A percentile compares a stretch with the other conserved stretches of the same genome.
Conservation (phyloP, 2,797 vertebrate species). For the Sciurus vulgaris region DNA sequence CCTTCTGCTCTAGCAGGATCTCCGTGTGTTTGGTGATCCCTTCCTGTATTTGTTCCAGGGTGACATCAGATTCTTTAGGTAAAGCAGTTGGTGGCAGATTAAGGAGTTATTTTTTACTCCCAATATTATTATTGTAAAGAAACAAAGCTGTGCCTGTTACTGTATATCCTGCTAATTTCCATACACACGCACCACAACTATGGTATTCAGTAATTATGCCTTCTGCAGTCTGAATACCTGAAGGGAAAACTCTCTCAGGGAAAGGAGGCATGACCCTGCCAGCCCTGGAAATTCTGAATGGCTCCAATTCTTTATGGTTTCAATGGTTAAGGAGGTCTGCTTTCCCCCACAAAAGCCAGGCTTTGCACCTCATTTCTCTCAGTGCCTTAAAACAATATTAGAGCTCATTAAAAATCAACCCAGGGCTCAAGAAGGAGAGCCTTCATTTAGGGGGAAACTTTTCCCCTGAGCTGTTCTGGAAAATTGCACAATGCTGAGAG, state of each 20-base stretch:
- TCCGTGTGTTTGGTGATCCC: neutral
- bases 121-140: neutral
- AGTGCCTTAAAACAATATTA: slow-evolving; percentile 74
- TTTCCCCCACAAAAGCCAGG: slow-evolving; percentile 19
- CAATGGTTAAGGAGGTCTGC: slow-evolving; percentile 50
- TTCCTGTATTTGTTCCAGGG: neutral
- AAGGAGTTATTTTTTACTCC: neutral
- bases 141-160: neutral
- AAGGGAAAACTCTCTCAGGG: slow-evolving; percentile 18
- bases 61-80: neutral
- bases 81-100: neutral
- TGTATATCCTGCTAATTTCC: neutral
- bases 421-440: slow-evolving; percentile 41
- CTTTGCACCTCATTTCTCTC: slow-evolving; percentile 69
- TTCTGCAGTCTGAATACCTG: slow-evolving; percentile 47
- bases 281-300: slow-evolving; percentile 53
- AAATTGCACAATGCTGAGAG: slow-evolving; percentile 62
- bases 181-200: neutral
- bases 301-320: slow-evolving; percentile 57
- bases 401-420: slow-evolving; percentile 68
- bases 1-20: neutral
- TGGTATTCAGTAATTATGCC: neutral
- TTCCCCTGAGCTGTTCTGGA: slow-evolving; percentile 56
- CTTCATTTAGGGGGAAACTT: slow-evolving; percentile 59
- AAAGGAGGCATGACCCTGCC: neutral